phyloP scores from a whole-genome alignment of 2,113 vertebrate species.

The Pavo muticus region DNA sequence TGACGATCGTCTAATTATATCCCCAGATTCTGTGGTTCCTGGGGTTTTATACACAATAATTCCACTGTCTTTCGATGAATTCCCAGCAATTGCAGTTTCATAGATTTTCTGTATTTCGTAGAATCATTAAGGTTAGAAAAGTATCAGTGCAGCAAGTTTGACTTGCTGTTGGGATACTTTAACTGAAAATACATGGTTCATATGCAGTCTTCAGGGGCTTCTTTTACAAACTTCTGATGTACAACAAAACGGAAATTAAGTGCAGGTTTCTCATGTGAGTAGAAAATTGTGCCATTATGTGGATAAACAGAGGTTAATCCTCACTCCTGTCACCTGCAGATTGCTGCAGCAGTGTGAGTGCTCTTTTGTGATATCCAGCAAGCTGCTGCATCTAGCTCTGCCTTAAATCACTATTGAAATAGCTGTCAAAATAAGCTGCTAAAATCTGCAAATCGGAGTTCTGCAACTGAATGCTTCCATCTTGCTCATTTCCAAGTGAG shows the following conservation, averaged over 20 bases:
- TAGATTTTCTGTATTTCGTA: no score
- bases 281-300: neutral
- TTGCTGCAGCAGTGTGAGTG: neutral
- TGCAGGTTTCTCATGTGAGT: neutral
- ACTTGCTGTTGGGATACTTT: neutral
- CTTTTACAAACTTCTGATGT: neutral
- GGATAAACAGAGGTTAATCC: neutral
- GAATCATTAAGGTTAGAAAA: no score
- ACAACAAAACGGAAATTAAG: neutral
- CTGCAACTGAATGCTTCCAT: neutral
- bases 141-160: accelerated
- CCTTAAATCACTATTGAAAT: neutral
- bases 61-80: neutral
- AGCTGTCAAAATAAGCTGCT: neutral
- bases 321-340: neutral
- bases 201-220: neutral
- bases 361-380: neutral
- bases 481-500: neutral
- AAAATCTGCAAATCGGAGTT: neutral
- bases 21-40: neutral
- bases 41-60: neutral
- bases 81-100: neutral
- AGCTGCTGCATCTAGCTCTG: neutral
- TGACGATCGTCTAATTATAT: neutral
- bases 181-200: neutral